Evolutionary conservation across 2,113 vertebrate species (phyloP).

Genomic region (Megalops atlanticus): DNA sequence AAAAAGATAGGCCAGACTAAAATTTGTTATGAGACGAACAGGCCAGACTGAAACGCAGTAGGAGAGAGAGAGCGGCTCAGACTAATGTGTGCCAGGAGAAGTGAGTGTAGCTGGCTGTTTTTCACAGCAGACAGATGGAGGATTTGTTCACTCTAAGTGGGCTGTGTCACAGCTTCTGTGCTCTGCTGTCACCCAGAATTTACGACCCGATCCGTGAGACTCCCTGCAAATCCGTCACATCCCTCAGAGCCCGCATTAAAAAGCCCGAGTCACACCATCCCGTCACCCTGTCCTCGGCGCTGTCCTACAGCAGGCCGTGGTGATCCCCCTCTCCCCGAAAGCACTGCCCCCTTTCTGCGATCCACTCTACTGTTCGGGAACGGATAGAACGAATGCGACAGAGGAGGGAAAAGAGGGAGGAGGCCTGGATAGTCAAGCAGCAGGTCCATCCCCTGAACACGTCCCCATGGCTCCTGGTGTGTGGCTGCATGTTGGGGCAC

Average conservation of each 20-base stretch:
- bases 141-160: conserved; percentile 1
- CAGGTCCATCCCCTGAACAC: no score
- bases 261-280: background rate
- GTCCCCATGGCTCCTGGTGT: no score
- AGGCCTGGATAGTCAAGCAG: no score
- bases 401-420: no score
- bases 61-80: background rate
- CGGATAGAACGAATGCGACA: no score
- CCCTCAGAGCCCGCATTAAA: background rate
- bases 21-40: no score
- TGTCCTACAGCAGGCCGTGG: background rate
- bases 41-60: no score
- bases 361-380: no score
- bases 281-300: background rate
- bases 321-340: background rate
- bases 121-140: background rate
- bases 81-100: background rate
- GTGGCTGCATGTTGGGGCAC: no score
- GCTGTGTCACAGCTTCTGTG: background rate
- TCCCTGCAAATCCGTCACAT: background rate
- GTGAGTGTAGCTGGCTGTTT: background rate
- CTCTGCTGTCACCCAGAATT: background rate
- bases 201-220: background rate
- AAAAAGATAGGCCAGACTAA: no score
- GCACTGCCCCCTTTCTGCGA: no score